A percentile compares a stretch with the other conserved stretches of the same genome.
Conservation (phyloP, 2,888 invertebrate species). For the Oxytorus armatus region DNA sequence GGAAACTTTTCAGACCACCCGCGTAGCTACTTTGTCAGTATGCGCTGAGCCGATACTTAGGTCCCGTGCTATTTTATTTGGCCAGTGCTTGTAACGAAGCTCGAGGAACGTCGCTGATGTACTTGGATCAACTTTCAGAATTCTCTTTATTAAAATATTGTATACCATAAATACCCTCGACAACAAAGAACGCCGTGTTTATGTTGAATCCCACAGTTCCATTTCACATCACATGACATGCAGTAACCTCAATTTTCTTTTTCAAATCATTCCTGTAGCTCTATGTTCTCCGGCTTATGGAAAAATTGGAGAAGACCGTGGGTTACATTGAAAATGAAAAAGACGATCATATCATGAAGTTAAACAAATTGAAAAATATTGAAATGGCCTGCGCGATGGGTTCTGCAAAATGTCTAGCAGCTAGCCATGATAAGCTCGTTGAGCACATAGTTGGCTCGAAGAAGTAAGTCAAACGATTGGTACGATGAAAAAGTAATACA, state of each 20-base stretch:
- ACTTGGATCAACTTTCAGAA: too few species aligned
- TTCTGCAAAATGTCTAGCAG: slow-evolving; percentile 79
- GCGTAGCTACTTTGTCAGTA: not conserved
- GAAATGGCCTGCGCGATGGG: slow-evolving; percentile 82
- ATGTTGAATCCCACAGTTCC: not conserved
- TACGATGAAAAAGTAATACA: not conserved
- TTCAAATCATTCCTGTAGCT: slow-evolving; percentile 67
- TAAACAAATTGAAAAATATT: slow-evolving; percentile 76
- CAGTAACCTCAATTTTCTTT: not conserved
- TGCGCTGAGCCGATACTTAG: not conserved
- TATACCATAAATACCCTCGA: too few species aligned
- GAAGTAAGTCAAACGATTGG: slow-evolving; percentile 31
- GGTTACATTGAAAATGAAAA: slow-evolving; percentile 73
- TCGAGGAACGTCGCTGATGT: too few species aligned
- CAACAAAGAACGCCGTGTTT: not conserved
- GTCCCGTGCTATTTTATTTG: too few species aligned
- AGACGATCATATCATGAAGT: slow-evolving; percentile 76
- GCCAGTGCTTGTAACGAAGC: too few species aligned
- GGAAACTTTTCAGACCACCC: too few species aligned
- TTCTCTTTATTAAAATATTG: too few species aligned
- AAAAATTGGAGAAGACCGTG: slow-evolving; percentile 74
- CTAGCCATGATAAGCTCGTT: slow-evolving; percentile 70
- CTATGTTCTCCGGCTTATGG: slow-evolving; percentile 75
- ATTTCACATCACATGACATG: not conserved
- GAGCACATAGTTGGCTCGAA: slow-evolving; percentile 47